Percentiles rank a stretch among this genome's conserved stretches.
Evolutionary conservation across 2,797 vertebrate species (phyloP).

Genomic region (Chloroceryle inda): DNA sequence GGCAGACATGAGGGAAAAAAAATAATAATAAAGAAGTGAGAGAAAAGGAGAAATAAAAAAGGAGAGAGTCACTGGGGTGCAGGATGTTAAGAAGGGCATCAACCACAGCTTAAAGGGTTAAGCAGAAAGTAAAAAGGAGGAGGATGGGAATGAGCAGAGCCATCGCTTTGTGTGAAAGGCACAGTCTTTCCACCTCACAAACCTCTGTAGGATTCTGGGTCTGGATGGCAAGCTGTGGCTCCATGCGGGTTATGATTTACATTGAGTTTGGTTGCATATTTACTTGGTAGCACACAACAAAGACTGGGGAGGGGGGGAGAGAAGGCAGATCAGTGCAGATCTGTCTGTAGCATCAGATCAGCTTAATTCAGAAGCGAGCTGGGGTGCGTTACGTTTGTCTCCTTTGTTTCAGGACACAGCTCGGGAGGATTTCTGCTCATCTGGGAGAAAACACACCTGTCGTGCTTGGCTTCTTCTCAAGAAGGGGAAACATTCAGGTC

Average conservation of each 20-base stretch:
- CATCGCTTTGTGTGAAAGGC: slow-evolving; percentile 43
- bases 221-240: slow-evolving; percentile 57
- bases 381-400: neutral
- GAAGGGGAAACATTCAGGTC: slow-evolving; percentile 59
- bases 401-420: slow-evolving; percentile 62
- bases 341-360: neutral
- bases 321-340: slow-evolving; percentile 8
- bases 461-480: slow-evolving; percentile 30
- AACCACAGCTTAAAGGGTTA: slow-evolving; percentile 49
- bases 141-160: slow-evolving; percentile 27
- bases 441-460: slow-evolving; percentile 56
- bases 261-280: slow-evolving; percentile 66
- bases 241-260: slow-evolving; percentile 70
- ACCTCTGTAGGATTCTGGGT: slow-evolving; percentile 49
- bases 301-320: slow-evolving; percentile 45
- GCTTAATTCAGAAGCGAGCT: slow-evolving; percentile 32
- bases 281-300: slow-evolving; percentile 71
- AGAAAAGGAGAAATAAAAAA: slow-evolving; percentile 25
- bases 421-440: slow-evolving; percentile 52
- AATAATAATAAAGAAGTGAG: neutral
- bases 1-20: neutral
- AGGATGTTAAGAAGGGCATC: slow-evolving; percentile 40
- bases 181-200: slow-evolving; percentile 67
- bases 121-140: slow-evolving; percentile 19
- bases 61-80: neutral